Conservation (phyloP, 2,888 invertebrate species). For the Cryptophagus acutangulus region DNA sequence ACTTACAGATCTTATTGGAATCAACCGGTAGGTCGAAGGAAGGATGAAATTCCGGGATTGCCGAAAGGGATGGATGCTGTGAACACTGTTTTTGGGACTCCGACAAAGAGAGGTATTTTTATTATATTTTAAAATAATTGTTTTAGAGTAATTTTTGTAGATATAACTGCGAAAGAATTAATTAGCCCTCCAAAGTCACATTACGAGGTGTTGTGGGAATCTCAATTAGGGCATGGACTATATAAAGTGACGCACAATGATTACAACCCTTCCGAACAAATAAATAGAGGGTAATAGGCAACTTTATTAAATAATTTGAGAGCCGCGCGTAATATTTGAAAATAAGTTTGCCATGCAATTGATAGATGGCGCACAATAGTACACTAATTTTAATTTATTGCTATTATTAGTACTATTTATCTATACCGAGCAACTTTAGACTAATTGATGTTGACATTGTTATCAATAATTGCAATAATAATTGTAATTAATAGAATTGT, state of each 20-base stretch:
- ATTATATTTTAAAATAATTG: conserved; percentile 7
- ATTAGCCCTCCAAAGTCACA: conserved; percentile 45
- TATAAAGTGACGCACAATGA: conserved; percentile 50
- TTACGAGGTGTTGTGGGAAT: conserved; percentile 42
- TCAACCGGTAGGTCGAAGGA: conserved; percentile 45
- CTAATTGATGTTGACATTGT: too few species aligned
- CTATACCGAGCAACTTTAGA: too few species aligned
- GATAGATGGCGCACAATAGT: too few species aligned
- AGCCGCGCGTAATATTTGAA: too few species aligned
- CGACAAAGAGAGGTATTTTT: conserved; percentile 21
- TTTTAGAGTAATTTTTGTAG: conserved; percentile 30
- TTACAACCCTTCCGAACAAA: conserved; percentile 48
- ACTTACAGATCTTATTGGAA: conserved; percentile 50
- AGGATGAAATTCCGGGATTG: conserved; percentile 47
- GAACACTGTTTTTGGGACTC: conserved; percentile 45
- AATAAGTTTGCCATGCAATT: too few species aligned
- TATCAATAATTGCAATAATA: too few species aligned
- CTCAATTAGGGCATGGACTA: conserved; percentile 45
- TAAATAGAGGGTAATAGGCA: conserved; percentile 45
- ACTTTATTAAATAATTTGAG: too few species aligned
- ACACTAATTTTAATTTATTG: too few species aligned
- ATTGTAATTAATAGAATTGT: too few species aligned
- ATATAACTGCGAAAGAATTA: conserved; percentile 37
- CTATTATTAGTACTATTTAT: too few species aligned
- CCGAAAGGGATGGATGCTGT: conserved; percentile 46